These are phyloP conservation scores for Hydrochoerus hydrochaeris DNA, from an alignment of 2,113 vertebrate species.

Conservation along the genomic window DNA sequence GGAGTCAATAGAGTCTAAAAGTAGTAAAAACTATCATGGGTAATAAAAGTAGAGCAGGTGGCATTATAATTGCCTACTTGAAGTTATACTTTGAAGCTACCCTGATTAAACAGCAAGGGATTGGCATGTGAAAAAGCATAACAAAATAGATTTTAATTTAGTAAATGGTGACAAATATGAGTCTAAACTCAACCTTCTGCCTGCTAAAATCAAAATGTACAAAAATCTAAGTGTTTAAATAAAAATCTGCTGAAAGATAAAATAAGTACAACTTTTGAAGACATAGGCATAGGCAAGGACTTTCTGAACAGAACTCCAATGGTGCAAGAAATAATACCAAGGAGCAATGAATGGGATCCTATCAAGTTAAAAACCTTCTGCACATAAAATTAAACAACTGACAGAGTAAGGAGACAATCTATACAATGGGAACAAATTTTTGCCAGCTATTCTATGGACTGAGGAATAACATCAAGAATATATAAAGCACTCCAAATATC, in stretches of 20 bases:
- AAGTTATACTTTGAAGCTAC: background rate
- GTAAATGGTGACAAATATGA: no score
- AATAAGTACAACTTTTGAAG: background rate
- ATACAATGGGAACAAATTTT: background rate
- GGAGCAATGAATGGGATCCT: background rate
- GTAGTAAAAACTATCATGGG: background rate
- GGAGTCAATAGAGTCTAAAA: background rate
- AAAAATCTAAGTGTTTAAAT: background rate
- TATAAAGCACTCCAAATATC: background rate
- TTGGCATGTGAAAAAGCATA: background rate
- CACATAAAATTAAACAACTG: background rate
- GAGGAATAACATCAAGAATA: background rate
- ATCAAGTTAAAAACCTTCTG: background rate
- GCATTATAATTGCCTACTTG: background rate
- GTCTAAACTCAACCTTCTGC: no score
- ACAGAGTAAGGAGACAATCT: background rate
- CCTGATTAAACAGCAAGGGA: background rate
- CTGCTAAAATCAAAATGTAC: background rate
- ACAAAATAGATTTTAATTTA: no score
- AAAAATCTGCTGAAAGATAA: background rate
- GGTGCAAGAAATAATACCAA: background rate
- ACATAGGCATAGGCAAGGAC: background rate
- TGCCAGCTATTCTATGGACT: background rate
- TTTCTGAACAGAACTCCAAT: background rate
- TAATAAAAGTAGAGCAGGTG: background rate